Percentiles rank a stretch among this genome's conserved stretches.
These are phyloP conservation scores for Furnarius figulus DNA, from an alignment of 2,113 vertebrate genomes.

Conservation along the genomic window DNA sequence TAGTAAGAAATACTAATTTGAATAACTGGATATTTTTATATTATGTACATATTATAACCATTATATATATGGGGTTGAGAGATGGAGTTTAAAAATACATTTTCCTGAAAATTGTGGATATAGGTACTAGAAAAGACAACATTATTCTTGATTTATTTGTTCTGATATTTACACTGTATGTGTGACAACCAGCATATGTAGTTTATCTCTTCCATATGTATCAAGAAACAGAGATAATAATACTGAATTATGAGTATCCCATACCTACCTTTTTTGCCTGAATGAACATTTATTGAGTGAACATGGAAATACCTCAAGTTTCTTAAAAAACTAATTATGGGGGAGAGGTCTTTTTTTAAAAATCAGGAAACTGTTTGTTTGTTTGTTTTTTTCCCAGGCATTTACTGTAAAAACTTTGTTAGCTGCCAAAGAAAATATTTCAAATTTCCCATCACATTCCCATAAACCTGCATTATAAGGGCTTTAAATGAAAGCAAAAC, in stretches of 20 bases:
- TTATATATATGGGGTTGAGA: not conserved
- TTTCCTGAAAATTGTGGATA: not conserved
- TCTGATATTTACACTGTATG: not conserved
- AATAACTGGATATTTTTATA: not conserved
- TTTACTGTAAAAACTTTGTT: not conserved
- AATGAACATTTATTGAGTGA: not conserved
- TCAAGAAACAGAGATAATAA: not conserved
- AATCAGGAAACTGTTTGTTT: not conserved
- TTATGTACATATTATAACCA: not conserved
- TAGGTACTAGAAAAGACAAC: not conserved
- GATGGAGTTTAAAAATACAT: not conserved
- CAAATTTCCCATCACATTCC: not conserved
- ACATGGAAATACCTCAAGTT: not conserved
- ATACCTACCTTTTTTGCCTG: not conserved
- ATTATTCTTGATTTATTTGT: not conserved
- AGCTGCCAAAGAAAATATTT: not conserved
- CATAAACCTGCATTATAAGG: not conserved
- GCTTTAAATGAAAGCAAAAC: not conserved
- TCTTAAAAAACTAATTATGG: not conserved
- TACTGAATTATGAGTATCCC: not conserved
- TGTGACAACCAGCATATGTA: not conserved
- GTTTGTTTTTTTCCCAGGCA: not conserved
- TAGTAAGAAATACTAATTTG: not conserved
- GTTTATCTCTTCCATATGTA: not conserved
- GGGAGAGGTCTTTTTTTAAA: not conserved